Conservation (phyloP, 1,140 invertebrate genomes). For the Drosophila trapezifrons region DNA sequence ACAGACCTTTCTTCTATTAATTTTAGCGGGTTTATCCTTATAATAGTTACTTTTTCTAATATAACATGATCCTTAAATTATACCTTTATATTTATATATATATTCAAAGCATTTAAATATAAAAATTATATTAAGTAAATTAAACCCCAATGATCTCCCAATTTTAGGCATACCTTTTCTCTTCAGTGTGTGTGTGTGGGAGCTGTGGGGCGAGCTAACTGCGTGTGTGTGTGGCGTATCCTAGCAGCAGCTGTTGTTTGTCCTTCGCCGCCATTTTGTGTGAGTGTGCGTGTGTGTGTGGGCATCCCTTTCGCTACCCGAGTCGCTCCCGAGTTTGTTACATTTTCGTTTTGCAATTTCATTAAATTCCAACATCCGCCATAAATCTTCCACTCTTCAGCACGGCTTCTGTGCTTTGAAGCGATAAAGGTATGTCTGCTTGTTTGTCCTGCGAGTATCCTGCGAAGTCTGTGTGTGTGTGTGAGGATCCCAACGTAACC, state of each 20-base stretch:
- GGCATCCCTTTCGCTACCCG: slow-evolving; percentile 20
- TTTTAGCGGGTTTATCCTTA: too few species aligned
- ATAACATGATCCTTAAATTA: not conserved
- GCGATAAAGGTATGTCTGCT: slow-evolving; percentile 76
- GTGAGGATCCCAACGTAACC: slow-evolving; percentile 43
- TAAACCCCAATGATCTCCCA: too few species aligned
- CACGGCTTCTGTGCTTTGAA: slow-evolving; percentile 81
- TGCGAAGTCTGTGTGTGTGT: slow-evolving; percentile 5
- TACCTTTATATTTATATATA: too few species aligned
- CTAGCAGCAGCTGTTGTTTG: slow-evolving; percentile 77
- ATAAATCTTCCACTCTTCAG: slow-evolving; percentile 83
- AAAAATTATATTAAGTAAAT: not conserved
- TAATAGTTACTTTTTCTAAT: not conserved
- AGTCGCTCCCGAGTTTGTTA: slow-evolving; percentile 61
- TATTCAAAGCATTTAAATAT: not conserved
- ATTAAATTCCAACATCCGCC: slow-evolving; percentile 84
- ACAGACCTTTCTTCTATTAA: too few species aligned
- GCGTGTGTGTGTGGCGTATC: slow-evolving; percentile 30
- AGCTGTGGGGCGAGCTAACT: not conserved
- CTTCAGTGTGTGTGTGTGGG: not conserved
- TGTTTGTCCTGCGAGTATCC: slow-evolving; percentile 40
- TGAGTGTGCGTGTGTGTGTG: slow-evolving; percentile 44
- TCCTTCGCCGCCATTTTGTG: slow-evolving; percentile 81
- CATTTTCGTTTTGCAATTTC: slow-evolving; percentile 84
- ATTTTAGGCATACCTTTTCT: not conserved